These are phyloP conservation scores for Ptychodera flava DNA, from an alignment of 35 echinoderm and acorn worm species.

Conservation along the genomic window DNA sequence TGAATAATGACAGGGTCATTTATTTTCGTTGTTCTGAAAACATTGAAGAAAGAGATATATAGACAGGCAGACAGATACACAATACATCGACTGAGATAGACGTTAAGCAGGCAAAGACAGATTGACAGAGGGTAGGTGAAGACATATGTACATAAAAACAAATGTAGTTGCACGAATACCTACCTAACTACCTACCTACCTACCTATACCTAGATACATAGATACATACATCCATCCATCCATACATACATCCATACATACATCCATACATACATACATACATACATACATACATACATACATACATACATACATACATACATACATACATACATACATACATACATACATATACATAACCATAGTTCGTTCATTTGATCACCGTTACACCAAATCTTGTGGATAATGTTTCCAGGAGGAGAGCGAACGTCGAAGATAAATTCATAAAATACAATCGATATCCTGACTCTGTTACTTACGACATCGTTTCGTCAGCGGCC, in stretches of 20 bases:
- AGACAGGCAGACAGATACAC: no score
- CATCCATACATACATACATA: slow-evolving; percentile 27
- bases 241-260: slow-evolving; percentile 6
- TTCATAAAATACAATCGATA: slow-evolving; percentile 85
- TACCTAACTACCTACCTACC: slow-evolving; percentile 19
- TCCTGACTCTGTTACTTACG: slow-evolving; percentile 58
- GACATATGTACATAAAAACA: no score
- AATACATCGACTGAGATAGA: no score
- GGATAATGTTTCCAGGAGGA: no score
- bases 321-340: slow-evolving; percentile 7
- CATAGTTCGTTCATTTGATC: neutral
- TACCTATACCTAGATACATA: slow-evolving; percentile 23
- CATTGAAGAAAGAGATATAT: no score
- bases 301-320: slow-evolving; percentile 25
- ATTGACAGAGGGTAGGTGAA: no score
- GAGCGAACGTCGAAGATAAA: slow-evolving; percentile 19
- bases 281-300: slow-evolving; percentile 27
- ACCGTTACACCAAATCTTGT: no score
- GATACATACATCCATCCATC: neutral
- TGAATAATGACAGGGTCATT: no score
- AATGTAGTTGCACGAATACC: no score
- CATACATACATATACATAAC: slow-evolving; percentile 12
- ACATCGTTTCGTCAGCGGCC: slow-evolving; percentile 33
- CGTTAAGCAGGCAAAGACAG: no score
- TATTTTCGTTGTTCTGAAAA: no score